Conservation (phyloP, 2,888 invertebrate genomes). For the Nomada goodeniana region DNA sequence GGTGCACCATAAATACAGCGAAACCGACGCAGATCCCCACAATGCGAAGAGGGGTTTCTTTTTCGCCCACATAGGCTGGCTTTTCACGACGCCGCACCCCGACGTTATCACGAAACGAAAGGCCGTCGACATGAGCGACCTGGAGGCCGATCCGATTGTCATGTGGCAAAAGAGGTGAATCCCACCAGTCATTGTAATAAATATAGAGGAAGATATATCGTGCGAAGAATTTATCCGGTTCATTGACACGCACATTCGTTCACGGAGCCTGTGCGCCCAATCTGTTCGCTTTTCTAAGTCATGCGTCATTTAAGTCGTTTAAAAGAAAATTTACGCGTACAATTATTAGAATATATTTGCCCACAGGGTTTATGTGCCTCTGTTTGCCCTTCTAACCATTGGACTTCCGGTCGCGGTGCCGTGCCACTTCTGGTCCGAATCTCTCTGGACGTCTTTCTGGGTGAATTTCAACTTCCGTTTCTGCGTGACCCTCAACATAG, state of each 20-base stretch:
- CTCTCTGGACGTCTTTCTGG: constrained; percentile 91
- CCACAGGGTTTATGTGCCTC: constrained; percentile 88
- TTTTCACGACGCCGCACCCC: constrained; percentile 93
- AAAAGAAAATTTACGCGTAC: background rate
- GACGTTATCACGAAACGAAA: constrained; percentile 89
- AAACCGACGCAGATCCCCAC: constrained; percentile 94
- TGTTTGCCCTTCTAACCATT: constrained; percentile 89
- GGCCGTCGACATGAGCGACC: constrained; percentile 89
- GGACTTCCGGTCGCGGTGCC: constrained; percentile 91
- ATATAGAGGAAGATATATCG: background rate
- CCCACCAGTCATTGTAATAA: background rate
- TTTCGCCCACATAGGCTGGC: constrained; percentile 97
- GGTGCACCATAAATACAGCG: constrained; percentile 95
- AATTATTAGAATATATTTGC: background rate
- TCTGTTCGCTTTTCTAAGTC: constrained; percentile 88
- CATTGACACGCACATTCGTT: no score
- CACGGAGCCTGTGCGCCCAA: constrained; percentile 88
- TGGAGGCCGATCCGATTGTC: constrained; percentile 90
- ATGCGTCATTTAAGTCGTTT: no score
- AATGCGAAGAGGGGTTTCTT: constrained; percentile 94
- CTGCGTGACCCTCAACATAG: constrained; percentile 93
- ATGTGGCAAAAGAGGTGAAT: constrained; percentile 90
- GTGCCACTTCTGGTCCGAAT: constrained; percentile 93
- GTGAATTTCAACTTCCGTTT: constrained; percentile 94
- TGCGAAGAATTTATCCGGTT: background rate